These are phyloP conservation scores for Sphaeridia pumilis DNA, from an alignment of 2,888 invertebrate species.

Conservation along the genomic window DNA sequence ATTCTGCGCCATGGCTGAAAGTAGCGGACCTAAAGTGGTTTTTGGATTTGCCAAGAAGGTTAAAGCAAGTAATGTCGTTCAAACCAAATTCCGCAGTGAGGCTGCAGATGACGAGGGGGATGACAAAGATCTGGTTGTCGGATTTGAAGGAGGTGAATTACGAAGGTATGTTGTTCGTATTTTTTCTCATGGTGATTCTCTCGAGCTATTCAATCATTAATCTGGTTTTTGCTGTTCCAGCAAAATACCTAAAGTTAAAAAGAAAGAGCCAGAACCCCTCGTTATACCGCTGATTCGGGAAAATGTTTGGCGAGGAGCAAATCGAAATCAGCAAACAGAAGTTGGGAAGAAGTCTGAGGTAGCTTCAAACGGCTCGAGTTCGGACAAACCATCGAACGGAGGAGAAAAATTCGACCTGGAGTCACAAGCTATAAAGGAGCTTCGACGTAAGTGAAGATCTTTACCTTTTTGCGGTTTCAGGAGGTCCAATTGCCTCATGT, in stretches of 20 bases:
- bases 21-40: no score
- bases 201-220: background rate
- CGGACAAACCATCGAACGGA: no score
- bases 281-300: conserved; percentile 41
- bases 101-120: conserved; percentile 24
- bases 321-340: background rate
- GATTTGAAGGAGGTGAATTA: conserved; percentile 28
- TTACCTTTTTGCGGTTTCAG: background rate
- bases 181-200: background rate
- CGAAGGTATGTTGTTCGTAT: conserved; percentile 25
- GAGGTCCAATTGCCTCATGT: background rate
- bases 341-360: conserved; percentile 44
- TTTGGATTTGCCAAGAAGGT: conserved; percentile 12
- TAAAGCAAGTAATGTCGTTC: conserved; percentile 8
- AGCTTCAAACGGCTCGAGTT: conserved; percentile 42
- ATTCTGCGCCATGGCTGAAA: no score
- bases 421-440: conserved; percentile 60
- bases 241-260: conserved; percentile 20
- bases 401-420: no score
- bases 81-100: conserved; percentile 24
- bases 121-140: conserved; percentile 33
- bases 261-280: no score
- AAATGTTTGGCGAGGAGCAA: conserved; percentile 39
- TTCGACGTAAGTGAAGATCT: conserved; percentile 48
- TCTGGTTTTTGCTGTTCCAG: no score